A percentile compares a stretch with the other conserved stretches of the same genome.
These are phyloP conservation scores for Triplophysa dalaica DNA, from an alignment of 2,113 vertebrate genomes.

Conservation along the genomic window DNA sequence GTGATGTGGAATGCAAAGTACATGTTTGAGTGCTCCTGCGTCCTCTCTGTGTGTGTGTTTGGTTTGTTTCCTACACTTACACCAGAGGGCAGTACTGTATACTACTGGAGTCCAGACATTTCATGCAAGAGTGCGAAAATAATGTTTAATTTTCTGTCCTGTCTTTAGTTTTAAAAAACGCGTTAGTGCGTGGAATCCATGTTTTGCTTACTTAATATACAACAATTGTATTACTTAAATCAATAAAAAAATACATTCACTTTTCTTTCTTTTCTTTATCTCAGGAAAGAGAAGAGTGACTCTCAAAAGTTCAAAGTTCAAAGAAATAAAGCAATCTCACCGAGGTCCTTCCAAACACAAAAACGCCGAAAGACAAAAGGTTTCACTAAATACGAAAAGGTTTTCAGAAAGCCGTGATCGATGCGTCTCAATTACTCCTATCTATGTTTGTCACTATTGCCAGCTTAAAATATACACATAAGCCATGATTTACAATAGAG, in stretches of 20 bases:
- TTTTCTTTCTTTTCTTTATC: not conserved
- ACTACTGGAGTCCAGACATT: slow-evolving; percentile 4
- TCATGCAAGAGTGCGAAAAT: no score
- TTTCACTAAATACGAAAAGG: not conserved
- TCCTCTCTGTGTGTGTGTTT: not conserved
- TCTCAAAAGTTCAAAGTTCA: slow-evolving; percentile 12
- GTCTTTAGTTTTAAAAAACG: no score
- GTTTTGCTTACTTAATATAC: not conserved
- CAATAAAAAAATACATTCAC: not conserved
- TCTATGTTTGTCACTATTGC: slow-evolving; percentile 20
- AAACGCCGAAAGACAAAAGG: not conserved
- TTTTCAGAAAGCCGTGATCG: not conserved
- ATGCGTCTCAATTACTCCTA: slow-evolving; percentile 20
- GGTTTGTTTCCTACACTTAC: slow-evolving; percentile 20
- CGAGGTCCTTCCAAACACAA: not conserved
- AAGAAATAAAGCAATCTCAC: slow-evolving; percentile 2
- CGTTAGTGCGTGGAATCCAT: no score
- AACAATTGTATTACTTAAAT: no score
- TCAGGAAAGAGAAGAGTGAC: no score
- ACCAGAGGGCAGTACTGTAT: slow-evolving; percentile 49
- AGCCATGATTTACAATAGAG: slow-evolving; percentile 12
- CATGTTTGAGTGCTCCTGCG: slow-evolving; percentile 1
- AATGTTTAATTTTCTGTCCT: no score
- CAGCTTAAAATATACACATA: slow-evolving; percentile 27
- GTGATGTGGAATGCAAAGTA: not conserved